A percentile compares a stretch with the other conserved stretches of the same genome.
phyloP scores from a whole-genome alignment of 2,113 vertebrate species.

The Aspidoscelis tigris region DNA sequence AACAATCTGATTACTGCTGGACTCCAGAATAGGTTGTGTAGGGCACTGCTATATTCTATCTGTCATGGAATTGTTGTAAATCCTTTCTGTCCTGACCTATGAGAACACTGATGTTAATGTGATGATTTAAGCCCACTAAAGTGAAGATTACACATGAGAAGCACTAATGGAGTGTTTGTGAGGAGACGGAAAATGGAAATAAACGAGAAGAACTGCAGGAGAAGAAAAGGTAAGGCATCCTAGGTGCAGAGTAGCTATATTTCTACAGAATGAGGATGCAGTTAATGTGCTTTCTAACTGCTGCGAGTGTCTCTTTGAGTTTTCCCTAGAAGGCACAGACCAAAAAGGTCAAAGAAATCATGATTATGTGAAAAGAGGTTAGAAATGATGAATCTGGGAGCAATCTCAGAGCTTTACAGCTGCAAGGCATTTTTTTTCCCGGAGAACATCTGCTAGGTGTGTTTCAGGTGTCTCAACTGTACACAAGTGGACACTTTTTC shows the following conservation, averaged over 20 bases:
- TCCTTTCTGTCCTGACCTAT: conserved; percentile 48
- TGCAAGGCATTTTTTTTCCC: conserved; percentile 53
- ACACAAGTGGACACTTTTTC: conserved; percentile 43
- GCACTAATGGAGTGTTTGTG: conserved; percentile 46
- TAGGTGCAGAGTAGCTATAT: neutral
- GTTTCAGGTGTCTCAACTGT: conserved; percentile 42
- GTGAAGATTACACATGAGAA: conserved; percentile 53
- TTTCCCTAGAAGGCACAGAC: conserved; percentile 47
- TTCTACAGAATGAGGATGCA: neutral
- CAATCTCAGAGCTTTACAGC: conserved; percentile 42
- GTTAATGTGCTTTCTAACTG: conserved; percentile 19
- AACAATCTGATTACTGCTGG: conserved; percentile 40
- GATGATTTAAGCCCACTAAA: conserved; percentile 53
- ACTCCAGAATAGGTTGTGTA: conserved; percentile 49
- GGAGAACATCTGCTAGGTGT: conserved; percentile 41
- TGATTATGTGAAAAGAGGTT: conserved; percentile 55
- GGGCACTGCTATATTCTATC: conserved; percentile 55
- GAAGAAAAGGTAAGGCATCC: conserved; percentile 23
- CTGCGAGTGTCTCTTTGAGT: conserved; percentile 43
- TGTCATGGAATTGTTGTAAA: conserved; percentile 59
- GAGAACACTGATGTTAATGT: conserved; percentile 49
- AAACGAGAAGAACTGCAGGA: conserved; percentile 34
- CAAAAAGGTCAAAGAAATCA: conserved; percentile 42
- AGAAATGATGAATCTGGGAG: conserved; percentile 54
- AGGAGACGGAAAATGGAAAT: conserved; percentile 47